Base-by-base conservation (phyloP, 2,888 invertebrate species). In the Pegoplata infirma region DNA sequence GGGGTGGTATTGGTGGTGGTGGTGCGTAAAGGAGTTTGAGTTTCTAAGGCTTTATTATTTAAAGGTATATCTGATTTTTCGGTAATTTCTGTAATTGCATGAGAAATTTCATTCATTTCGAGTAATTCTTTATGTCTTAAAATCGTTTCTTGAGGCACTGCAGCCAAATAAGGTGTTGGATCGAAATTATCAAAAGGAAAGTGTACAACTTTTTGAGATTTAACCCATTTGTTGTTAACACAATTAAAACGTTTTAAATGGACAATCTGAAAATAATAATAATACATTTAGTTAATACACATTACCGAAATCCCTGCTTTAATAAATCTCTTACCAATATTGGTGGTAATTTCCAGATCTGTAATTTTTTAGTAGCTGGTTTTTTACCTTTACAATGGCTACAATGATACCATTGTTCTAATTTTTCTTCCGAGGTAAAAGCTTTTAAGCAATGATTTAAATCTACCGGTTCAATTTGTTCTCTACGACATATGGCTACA, bases 221-320 rank as follows among this genome's bases (percentile, higher is more conserved):
- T 98, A 21, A 97, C 95, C 97, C 97, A 98, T 85, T 96, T 94
- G 86, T 93, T 95, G 90, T 96, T 95, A 66, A 96, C 94, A 88
- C 93, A 96, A 88, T 97, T 97, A 90, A 98, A 98, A 2, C 98
- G 93, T 88, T 98, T 98, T 81, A 98, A 90, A 88, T 98, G 97
- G 64, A 98, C 93, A 85, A 98, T 96, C 97, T 97, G 89, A 0
- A 85, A 47, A 19, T 5, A 44, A 66, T 23, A 32, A 61, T 44
- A 36, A 68, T 3, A 55, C 10, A 3, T 53, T 12, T 4, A 7
- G 21, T 32, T 1, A 32, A 14, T 47, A n/a, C n/a, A n/a, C n/a
- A n/a, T n/a, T n/a, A n/a, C n/a, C n/a, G n/a, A n/a, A n/a, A n/a
- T n/a, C n/a, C n/a, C n/a, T n/a, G n/a, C n/a, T 7, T 23, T 49